These are phyloP conservation scores for Leptopilina clavipes DNA, from an alignment of 1,140 invertebrate genomes.

Conservation along the genomic window DNA sequence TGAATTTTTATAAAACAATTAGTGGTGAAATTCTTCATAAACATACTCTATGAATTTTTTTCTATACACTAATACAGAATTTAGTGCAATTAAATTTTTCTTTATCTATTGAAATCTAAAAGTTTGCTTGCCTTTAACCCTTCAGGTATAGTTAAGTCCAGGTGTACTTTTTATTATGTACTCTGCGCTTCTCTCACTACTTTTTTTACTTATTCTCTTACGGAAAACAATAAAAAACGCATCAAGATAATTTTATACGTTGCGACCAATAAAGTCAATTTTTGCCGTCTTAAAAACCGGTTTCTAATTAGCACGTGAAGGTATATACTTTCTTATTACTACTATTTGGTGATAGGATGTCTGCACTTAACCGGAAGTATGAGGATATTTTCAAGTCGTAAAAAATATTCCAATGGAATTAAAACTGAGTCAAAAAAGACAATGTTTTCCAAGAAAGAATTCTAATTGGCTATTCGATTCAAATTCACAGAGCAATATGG, in stretches of 20 bases:
- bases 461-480: too few relatives aligned
- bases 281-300: slow-evolving; percentile 2
- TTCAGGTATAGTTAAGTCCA: neutral
- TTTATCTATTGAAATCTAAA: too few relatives aligned
- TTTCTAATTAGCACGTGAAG: slow-evolving; percentile 14
- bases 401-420: neutral
- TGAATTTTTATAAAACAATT: too few relatives aligned
- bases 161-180: neutral
- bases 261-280: slow-evolving; percentile 16
- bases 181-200: neutral
- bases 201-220: neutral
- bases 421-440: too few relatives aligned
- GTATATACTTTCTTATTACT: neutral
- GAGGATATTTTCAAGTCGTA: neutral
- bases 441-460: too few relatives aligned
- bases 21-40: too few relatives aligned
- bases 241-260: neutral
- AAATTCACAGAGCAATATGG: too few relatives aligned
- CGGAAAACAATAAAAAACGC: neutral
- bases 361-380: slow-evolving; percentile 26
- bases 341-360: neutral
- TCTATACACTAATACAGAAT: too few relatives aligned
- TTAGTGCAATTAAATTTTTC: too few relatives aligned
- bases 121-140: too few relatives aligned
- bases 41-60: too few relatives aligned